Base-by-base conservation (phyloP, 1,140 invertebrate genomes). In the Drosophila sturtevanti region DNA sequence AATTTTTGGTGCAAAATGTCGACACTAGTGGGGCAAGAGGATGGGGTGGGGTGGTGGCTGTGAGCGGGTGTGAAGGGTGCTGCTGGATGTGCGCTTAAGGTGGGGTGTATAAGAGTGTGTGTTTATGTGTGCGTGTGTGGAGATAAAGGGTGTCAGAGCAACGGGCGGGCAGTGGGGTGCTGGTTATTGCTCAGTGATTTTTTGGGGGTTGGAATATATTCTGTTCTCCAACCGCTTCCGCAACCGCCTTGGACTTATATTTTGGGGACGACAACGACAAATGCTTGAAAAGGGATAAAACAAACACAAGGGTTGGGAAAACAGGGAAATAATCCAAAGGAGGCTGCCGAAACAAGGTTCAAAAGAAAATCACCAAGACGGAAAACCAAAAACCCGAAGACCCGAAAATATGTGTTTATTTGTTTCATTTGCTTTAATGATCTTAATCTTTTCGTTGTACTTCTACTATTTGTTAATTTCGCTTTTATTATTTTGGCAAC, bases 121-220 rank as follows among this genome's bases (percentile, higher is more conserved):
- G 35, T 24, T 2, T 4, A 21, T 14, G 34, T 44, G 63, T 38
- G 63, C 27, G 52, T 44, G 41, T 63, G 65, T 18, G 62, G 27
- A 6, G 27, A 31, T 31, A 31, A 31, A 54, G 62, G 54, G 67
- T 31, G 27, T 31, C 34, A 54, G 22, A 54, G 51, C 18, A 55
- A 68, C 65, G 61, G 68, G 71, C 64, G 66, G 59, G 66, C 65
- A 65, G 73, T 61, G 55, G 51, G 51, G 67, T 68, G 69, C 66
- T 68, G 69, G 51, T 54, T 52, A 61, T 21, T 37, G 58, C 55
- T 38, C 21, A 41, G 48, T 24, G 21, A 60, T 41, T 56, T 76
- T 70, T 77, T 81, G 81, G 81, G 81, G 81, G 81, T 86, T 85
- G 81, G 81, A 86, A 56, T 56, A 48, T 56, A 56, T 72, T 76